Evolutionary conservation across 2,888 invertebrate species (phyloP), one percentile per base, ranked within the genome.

Genomic region (Acrobasis repandana): DNA sequence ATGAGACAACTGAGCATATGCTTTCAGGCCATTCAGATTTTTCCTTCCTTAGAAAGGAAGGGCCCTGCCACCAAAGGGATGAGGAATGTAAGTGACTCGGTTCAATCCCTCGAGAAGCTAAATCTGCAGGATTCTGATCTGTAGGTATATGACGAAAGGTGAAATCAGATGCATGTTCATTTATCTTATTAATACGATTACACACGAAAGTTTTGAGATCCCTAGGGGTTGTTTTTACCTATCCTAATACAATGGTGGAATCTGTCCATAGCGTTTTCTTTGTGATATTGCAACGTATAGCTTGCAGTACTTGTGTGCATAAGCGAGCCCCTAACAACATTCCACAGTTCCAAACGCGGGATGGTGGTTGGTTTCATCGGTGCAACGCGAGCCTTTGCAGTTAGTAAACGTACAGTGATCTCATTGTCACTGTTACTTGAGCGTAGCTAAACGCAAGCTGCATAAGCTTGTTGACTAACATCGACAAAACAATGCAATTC

Each of bases 401-500:
- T 8, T 16, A 48, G 10, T 16, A 49, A 49, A 16, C 18, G 15
- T 2, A 49, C 48, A 11, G 48, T 18, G 9, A 49, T 9, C 18
- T 49, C 18, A 49, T 49, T 49, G 18, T 49, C 18, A 8, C 9
- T 49, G 16, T 49, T 10, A 1, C 15, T 16, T 9, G 48, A 49
- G 4, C 48, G 48, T 18, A 49, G 20, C 4, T 49, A 49, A 16
- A 15, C 15, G 10, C 48, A 49, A 6, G 48, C 48, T 18, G 48
- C 48, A 16, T 49, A 49, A 20, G 48, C 48, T 5, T 18, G 18
- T 9, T 49, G 48, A 14, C 38, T 38, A 14, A 11, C 48, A 49
- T 49, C 48, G 9, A 49, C 48, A 16, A 49, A 49, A 49, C 48
- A 49, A 49, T 49, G 48, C 18, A 49, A 49, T 0, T 49, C 48